phyloP scores from a whole-genome alignment of 2,113 vertebrate species.

The Connochaetes taurinus region DNA sequence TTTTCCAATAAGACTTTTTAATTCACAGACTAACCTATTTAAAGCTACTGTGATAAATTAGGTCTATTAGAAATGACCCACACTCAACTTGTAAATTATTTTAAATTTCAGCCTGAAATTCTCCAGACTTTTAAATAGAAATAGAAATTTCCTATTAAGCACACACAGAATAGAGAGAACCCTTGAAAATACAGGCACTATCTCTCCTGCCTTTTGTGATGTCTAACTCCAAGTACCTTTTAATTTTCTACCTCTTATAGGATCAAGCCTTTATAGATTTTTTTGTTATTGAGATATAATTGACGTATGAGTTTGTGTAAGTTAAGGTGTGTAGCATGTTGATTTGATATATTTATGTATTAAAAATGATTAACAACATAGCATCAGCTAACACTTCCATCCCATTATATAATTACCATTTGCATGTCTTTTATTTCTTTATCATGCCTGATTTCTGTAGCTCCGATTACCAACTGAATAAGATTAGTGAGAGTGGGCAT shows the following conservation, averaged over 20 bases:
- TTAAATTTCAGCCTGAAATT: conserved; percentile 22
- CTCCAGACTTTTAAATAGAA: not conserved
- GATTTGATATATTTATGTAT: not conserved
- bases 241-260: not conserved
- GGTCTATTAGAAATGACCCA: not conserved
- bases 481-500: not conserved
- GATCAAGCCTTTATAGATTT: not conserved
- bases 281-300: not conserved
- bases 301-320: not conserved
- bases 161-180: not conserved
- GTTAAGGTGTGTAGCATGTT: not conserved
- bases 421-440: not conserved
- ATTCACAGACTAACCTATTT: not conserved
- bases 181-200: not conserved
- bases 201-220: not conserved
- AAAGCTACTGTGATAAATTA: conserved; percentile 8
- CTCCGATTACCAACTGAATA: not conserved
- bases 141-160: not conserved
- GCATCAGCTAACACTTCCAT: not conserved
- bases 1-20: not conserved
- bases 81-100: conserved; percentile 1
- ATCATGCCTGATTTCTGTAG: not conserved
- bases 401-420: not conserved
- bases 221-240: not conserved
- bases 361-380: not conserved